Base-by-base conservation (phyloP, 1,140 invertebrate genomes). In the Nasonia longicornis region DNA sequence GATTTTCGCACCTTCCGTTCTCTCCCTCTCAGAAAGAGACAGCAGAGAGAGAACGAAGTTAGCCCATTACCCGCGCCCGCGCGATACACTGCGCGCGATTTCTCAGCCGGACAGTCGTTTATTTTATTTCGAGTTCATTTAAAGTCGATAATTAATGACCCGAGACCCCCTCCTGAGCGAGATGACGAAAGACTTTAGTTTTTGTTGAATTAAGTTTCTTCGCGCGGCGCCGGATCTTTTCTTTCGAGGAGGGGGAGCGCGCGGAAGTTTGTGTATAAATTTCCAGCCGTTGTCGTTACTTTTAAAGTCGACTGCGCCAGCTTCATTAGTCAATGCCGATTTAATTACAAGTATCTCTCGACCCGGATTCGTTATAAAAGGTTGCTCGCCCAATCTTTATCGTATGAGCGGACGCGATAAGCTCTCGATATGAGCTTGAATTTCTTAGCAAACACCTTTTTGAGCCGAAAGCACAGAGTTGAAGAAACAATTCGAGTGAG, bases 141-240 rank as follows among this genome's bases (percentile, higher is more conserved):
- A 79, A 79, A 79, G 70, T 66, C 11, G 70, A 80, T 80, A 80
- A 75, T 80, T 74, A 80, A 80, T 75, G 79, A 8, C 22, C 2
- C 72, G 11, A 29, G 22, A 22, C 0, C 35, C 1, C 29, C 22
- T 35, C 31, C 31, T 35, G 22, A 29, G 26, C 6, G 52, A 31
- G 26, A 69, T 77, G 64, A 77, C 42, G 42, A 42, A 66, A 66
- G 52, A 58, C 52, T 58, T 58, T 66, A 66, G 63, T 58, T 66
- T 48, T 75, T 22, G 29, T 75, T n/a, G 52, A 77, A 77, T 69
- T 69, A 66, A 76, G 38, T 77, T 77, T 69, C 4, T 48, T 38
- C 22, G 63, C 63, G 8, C 6, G 8, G 22, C 64, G 26, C 26
- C 64, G 64, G 52, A n/a, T 58, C 52, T 58, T 58, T 58, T 58